Evolutionary conservation across 1,140 invertebrate species (phyloP), one percentile per base, ranked within the genome.

Genomic region (Drosophila simulans): DNA sequence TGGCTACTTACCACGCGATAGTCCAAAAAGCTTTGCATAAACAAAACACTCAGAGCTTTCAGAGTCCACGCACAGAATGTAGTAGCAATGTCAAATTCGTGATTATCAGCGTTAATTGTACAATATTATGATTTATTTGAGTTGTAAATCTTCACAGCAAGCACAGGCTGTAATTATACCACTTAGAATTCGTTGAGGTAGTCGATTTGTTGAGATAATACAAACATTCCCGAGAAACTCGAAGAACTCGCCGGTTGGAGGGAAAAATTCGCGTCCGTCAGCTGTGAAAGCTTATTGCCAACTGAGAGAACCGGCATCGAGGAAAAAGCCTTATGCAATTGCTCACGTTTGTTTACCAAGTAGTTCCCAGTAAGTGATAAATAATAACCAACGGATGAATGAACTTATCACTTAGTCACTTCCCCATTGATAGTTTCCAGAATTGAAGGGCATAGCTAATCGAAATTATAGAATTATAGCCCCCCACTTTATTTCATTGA

Each of bases 261-360:
- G 75, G 70, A 78, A 63, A 62, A 46, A 42, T 43, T 45, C 57
- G 82, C 81, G 82, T 83, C 64, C 59, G 74, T 43, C 79, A 83
- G 83, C 82, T 88, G 65, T 76, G 75, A 79, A 65, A 81, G 77
- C 81, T 80, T 53, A 54, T 15, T 37, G 75, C 63, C 43, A 74
- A 88, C 54, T 88, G 54, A 86, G 59, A 42, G 37, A 10, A 22
- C 66, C 65, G 68, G 68, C 52, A 10, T 20, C 42, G 42, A 64
- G 7, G 66, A 63, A 27, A 39, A 22, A 48, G 42, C 35, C 37
- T 57, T 49, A 20, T 69, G 64, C 20, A 70, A 68, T 70, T 70
- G 27, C 34, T 70, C 46, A 51, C 31, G 40, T 53, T 56, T 69
- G 45, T 66, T 68, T 68, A 48, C 40, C 11, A 48, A 68, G 40